Evolutionary conservation across 2,113 vertebrate species (phyloP).

Genomic region (Malaclemys terrapin): DNA sequence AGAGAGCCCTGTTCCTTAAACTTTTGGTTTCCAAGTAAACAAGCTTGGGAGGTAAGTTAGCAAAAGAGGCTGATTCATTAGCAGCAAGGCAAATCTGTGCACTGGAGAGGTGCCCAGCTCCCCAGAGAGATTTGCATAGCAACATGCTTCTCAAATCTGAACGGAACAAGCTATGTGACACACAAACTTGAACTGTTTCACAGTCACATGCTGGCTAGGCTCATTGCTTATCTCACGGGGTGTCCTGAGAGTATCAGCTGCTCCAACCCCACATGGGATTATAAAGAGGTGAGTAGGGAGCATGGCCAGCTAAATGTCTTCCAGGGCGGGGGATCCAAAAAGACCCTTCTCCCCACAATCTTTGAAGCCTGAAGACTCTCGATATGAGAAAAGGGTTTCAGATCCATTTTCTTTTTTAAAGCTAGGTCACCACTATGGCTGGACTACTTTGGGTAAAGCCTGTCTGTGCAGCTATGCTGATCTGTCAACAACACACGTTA

Average conservation of each 20-base stretch:
- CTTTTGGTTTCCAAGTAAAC: slow-evolving; percentile 75
- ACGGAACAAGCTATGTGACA: slow-evolving; percentile 53
- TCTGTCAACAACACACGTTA: slow-evolving; percentile 60
- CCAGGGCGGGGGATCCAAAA: neutral
- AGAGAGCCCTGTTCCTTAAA: slow-evolving; percentile 71
- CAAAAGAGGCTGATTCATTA: slow-evolving; percentile 77
- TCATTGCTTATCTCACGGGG: slow-evolving; percentile 62
- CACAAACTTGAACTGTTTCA: slow-evolving; percentile 60
- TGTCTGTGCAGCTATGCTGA: slow-evolving; percentile 1
- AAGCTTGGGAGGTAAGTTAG: slow-evolving; percentile 76
- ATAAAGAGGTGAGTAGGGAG: slow-evolving; percentile 49
- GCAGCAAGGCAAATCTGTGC: slow-evolving; percentile 69
- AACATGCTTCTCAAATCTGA: slow-evolving; percentile 55
- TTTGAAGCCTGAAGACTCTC: neutral
- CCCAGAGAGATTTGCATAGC: slow-evolving; percentile 67
- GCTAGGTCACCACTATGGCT: slow-evolving; percentile 65
- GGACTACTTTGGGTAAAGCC: slow-evolving; percentile 40
- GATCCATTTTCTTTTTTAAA: slow-evolving; percentile 56
- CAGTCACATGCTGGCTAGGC: slow-evolving; percentile 64
- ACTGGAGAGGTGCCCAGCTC: slow-evolving; percentile 66
- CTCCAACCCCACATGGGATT: slow-evolving; percentile 32
- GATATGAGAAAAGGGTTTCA: neutral
- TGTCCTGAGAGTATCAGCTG: slow-evolving; percentile 65
- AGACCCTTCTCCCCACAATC: neutral
- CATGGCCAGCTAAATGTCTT: slow-evolving; percentile 33